Percentiles rank a stretch among this genome's conserved stretches.
These are phyloP conservation scores for Acleris sparsana DNA, from an alignment of 2,888 invertebrate species.

Conservation along the genomic window DNA sequence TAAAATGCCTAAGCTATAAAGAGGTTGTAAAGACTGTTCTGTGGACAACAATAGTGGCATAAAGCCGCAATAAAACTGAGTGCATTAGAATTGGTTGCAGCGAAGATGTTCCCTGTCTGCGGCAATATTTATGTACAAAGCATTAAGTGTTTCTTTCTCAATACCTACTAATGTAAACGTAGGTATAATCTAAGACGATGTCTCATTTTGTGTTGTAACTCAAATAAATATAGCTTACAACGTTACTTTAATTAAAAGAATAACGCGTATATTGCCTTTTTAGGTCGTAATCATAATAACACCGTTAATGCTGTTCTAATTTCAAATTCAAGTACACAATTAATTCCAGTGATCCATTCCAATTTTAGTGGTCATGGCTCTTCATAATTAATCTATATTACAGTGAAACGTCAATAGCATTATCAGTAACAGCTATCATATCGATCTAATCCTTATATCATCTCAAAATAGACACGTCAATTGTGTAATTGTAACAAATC, in stretches of 20 bases:
- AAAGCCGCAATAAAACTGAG: conserved; percentile 55
- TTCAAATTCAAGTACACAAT: too few species aligned
- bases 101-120: neutral
- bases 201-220: too few species aligned
- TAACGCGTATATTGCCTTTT: too few species aligned
- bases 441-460: conserved; percentile 20
- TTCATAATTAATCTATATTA: neutral
- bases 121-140: neutral
- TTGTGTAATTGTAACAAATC: conserved; percentile 22
- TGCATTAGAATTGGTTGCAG: conserved; percentile 49
- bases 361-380: neutral
- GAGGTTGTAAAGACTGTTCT: conserved; percentile 32
- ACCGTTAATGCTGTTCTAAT: too few species aligned
- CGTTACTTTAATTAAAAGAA: too few species aligned
- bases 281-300: too few species aligned
- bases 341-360: neutral
- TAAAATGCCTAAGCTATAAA: conserved; percentile 24
- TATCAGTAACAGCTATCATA: neutral
- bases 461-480: conserved; percentile 6
- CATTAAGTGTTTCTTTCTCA: neutral
- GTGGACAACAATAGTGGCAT: conserved; percentile 31
- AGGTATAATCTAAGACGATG: neutral
- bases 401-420: conserved; percentile 27
- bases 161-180: neutral
- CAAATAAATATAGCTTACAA: too few species aligned